Percentiles rank a stretch among this genome's conserved stretches.
phyloP scores from a whole-genome alignment of 2,797 vertebrate genomes.

The Hippoglossus hippoglossus region DNA sequence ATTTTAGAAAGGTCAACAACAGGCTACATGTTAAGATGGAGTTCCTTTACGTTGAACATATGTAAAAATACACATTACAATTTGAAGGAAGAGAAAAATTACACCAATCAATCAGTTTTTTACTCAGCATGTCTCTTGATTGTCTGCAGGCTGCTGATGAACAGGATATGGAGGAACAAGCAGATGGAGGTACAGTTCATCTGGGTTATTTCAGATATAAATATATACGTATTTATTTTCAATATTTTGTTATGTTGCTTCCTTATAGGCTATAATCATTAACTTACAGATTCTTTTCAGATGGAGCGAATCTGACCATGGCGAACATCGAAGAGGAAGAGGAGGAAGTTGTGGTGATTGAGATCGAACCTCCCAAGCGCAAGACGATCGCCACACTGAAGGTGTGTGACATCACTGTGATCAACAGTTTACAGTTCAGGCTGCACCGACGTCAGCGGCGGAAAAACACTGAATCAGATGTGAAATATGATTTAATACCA shows the following conservation, averaged over 20 bases:
- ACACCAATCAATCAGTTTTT: not conserved
- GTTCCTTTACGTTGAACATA: not conserved
- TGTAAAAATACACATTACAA: not conserved
- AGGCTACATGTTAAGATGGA: not conserved
- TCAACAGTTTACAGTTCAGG: not conserved
- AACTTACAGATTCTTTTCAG: constrained; percentile 66
- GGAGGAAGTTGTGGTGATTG: constrained; percentile 73
- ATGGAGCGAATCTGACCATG: constrained; percentile 82
- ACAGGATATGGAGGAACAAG: constrained; percentile 62
- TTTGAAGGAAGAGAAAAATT: not conserved
- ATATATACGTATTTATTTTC: no score
- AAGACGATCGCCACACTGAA: constrained; percentile 88
- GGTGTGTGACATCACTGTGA: constrained; percentile 73
- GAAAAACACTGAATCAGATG: not conserved
- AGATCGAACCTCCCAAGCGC: constrained; percentile 82
- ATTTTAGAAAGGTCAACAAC: no score
- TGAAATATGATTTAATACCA: no score
- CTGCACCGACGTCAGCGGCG: not conserved
- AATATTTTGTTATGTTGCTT: no score
- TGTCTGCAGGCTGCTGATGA: constrained; percentile 62
- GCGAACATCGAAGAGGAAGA: constrained; percentile 83
- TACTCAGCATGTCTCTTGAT: not conserved
- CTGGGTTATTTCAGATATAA: not conserved
- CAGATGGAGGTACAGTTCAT: constrained; percentile 62
- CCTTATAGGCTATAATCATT: no score